Evolutionary conservation across 1,140 invertebrate species (phyloP).

Genomic region (Bombus confusus): DNA sequence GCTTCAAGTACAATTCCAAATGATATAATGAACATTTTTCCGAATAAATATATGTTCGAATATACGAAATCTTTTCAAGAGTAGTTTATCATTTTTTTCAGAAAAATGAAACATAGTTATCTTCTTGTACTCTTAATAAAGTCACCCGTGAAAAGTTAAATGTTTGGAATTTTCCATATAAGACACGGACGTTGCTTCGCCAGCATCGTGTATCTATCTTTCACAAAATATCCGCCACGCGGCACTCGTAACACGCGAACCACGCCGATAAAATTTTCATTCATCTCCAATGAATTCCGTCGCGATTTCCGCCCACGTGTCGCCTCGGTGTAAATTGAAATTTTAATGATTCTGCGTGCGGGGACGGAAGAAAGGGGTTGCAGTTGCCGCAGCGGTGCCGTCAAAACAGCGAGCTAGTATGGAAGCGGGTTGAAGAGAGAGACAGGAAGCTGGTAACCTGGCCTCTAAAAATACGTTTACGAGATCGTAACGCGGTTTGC

Average conservation of each 20-base stretch:
- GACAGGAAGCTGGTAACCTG: neutral
- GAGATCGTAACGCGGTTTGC: slow-evolving; percentile 70
- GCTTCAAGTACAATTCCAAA: too few relatives aligned
- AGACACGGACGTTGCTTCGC: neutral
- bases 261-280: neutral
- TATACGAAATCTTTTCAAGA: too few relatives aligned
- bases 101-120: too few relatives aligned
- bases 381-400: slow-evolving; percentile 9
- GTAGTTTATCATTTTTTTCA: too few relatives aligned
- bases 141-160: too few relatives aligned
- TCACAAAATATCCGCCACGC: neutral
- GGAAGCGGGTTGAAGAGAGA: neutral
- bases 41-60: too few relatives aligned
- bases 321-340: slow-evolving; percentile 69
- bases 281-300: neutral
- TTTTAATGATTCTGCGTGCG: slow-evolving; percentile 68
- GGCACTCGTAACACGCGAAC: neutral
- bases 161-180: neutral
- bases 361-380: neutral
- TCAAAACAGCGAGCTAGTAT: neutral
- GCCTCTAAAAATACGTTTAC: slow-evolving; percentile 78
- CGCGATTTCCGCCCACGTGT: slow-evolving; percentile 27
- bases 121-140: too few relatives aligned
- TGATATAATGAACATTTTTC: too few relatives aligned
- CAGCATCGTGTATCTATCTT: neutral